These are phyloP conservation scores for Coturnix japonica DNA, from an alignment of 2,113 vertebrate species.

Conservation along the genomic window DNA sequence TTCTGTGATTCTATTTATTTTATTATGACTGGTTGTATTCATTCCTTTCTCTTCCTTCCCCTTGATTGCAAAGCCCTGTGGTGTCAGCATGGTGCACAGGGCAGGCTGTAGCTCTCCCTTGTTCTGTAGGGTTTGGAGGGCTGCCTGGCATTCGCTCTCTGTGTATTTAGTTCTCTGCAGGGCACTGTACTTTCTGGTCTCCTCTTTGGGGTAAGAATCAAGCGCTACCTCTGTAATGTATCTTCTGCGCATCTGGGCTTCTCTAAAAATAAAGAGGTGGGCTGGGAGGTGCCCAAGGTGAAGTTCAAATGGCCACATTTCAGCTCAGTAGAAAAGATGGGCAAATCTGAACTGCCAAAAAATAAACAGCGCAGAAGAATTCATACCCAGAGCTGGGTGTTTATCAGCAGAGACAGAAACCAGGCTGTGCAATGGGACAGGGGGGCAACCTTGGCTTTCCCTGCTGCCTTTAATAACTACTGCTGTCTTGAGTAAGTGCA, in stretches of 20 bases:
- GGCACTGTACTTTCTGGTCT: neutral
- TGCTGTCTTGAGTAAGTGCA: neutral
- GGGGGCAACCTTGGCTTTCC: neutral
- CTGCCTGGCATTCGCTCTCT: conserved; percentile 13
- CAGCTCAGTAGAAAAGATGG: conserved; percentile 1
- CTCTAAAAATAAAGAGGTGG: neutral
- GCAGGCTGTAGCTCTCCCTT: neutral
- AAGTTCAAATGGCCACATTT: neutral
- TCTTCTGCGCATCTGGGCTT: conserved; percentile 17
- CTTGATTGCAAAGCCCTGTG: neutral
- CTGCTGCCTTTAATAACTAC: conserved; percentile 5
- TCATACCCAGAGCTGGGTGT: neutral
- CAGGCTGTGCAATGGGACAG: neutral
- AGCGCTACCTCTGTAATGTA: neutral
- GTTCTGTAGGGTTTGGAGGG: neutral
- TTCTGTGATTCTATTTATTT: too few species aligned
- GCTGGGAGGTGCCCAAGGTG: neutral
- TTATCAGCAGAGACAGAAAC: conserved; percentile 7
- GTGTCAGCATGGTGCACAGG: neutral
- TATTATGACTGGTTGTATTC: neutral
- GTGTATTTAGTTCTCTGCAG: conserved; percentile 48
- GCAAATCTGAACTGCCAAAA: neutral
- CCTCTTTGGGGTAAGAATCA: neutral
- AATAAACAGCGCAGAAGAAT: neutral
- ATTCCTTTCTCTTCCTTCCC: neutral